Evolutionary conservation across 2,113 vertebrate species (phyloP).

Genomic region (Trematocara zebra): DNA sequence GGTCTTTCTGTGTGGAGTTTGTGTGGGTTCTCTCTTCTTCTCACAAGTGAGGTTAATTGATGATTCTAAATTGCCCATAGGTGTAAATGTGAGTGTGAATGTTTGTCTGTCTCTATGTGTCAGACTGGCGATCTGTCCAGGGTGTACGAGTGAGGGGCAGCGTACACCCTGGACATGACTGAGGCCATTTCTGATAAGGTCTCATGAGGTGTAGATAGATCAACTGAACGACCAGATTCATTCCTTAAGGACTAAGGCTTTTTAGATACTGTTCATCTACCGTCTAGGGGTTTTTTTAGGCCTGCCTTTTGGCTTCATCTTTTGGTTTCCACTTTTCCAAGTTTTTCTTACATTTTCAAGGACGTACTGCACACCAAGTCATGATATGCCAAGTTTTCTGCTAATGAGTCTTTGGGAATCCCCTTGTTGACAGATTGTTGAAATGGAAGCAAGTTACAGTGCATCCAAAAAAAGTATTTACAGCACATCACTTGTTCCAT

Average conservation of each 20-base stretch:
- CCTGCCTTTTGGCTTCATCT: not conserved
- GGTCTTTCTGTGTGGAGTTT: not conserved
- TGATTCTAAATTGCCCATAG: not conserved
- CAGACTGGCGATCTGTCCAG: not conserved
- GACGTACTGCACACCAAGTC: not conserved
- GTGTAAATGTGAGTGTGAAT: not conserved
- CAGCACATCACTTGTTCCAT: not conserved
- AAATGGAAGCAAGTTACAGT: not conserved
- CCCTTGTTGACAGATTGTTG: not conserved
- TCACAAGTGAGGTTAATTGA: not conserved
- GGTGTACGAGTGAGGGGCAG: not conserved
- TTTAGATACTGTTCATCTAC: not conserved
- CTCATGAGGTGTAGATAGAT: not conserved
- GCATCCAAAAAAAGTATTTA: not conserved
- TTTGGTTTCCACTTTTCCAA: not conserved
- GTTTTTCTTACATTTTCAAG: not conserved
- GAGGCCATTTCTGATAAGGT: not conserved
- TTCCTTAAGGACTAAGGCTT: not conserved
- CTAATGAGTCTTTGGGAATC: not conserved
- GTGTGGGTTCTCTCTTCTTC: not conserved
- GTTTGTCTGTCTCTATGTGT: not conserved
- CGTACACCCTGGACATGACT: fast-evolving
- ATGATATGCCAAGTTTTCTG: not conserved
- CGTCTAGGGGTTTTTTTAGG: not conserved
- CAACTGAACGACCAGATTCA: not conserved